Percentiles rank a stretch among this genome's conserved stretches.
Conservation (phyloP, 2,797 vertebrate genomes). For the Chelmon rostratus region DNA sequence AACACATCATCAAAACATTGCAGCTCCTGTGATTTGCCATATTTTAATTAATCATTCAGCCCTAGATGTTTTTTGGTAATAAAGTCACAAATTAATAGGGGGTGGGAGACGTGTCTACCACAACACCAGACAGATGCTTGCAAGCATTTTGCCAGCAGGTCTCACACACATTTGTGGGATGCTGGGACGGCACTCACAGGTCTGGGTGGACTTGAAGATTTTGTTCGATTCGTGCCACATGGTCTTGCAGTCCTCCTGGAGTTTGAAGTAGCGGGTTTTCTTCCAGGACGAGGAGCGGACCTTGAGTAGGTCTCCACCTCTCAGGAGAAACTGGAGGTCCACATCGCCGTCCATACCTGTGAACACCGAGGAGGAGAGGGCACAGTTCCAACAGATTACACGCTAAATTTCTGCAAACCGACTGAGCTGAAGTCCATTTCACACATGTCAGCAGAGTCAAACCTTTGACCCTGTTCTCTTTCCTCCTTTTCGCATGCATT, state of each 20-base stretch:
- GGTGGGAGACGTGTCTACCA: background rate
- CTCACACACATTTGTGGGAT: constrained; percentile 40
- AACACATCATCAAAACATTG: no score
- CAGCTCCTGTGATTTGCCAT: no score
- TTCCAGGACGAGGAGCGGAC: constrained; percentile 94
- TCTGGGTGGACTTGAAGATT: constrained; percentile 85
- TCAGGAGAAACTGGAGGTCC: constrained; percentile 91
- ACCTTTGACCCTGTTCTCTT: background rate
- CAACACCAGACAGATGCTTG: constrained; percentile 16
- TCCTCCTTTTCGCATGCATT: background rate
- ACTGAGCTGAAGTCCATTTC: background rate
- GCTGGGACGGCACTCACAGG: constrained; percentile 89
- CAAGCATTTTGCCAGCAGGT: background rate
- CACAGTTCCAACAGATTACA: background rate
- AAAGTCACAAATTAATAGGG: background rate
- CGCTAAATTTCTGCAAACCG: background rate
- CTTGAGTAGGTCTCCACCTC: constrained; percentile 92
- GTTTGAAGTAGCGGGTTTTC: constrained; percentile 90
- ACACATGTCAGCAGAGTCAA: background rate
- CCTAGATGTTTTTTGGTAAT: background rate
- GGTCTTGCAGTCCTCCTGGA: constrained; percentile 96
- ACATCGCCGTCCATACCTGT: constrained; percentile 91
- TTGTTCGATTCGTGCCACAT: constrained; percentile 95
- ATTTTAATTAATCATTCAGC: background rate
- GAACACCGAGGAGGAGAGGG: background rate